These are phyloP conservation scores for Cotesia chilonis DNA, from an alignment of 1,140 invertebrate species.

Conservation along the genomic window DNA sequence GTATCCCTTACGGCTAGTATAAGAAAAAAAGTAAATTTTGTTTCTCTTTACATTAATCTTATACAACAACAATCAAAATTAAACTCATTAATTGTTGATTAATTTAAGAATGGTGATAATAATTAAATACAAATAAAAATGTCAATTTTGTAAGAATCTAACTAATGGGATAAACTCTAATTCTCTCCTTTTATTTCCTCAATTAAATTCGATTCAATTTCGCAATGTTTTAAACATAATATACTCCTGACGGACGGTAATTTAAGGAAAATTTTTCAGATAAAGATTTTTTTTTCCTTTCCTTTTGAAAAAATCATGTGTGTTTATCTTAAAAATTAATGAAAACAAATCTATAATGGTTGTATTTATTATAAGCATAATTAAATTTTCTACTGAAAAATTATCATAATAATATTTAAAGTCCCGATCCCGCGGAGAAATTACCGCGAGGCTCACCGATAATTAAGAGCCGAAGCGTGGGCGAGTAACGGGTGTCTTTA, in stretches of 20 bases:
- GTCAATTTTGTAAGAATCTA: neutral
- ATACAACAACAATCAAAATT: neutral
- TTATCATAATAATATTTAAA: neutral
- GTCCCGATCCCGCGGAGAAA: conserved; percentile 20
- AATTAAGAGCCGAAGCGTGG: conserved; percentile 35
- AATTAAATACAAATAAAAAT: neutral
- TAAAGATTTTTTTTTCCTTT: too few species aligned
- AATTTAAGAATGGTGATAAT: too few species aligned
- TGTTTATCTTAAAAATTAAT: conserved; percentile 38
- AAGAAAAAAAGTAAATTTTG: neutral
- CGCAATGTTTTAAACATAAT: conserved; percentile 54
- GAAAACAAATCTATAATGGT: conserved; percentile 38
- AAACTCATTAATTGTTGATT: neutral
- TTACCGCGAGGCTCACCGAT: conserved; percentile 27
- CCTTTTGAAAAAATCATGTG: too few species aligned
- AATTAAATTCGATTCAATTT: conserved; percentile 41
- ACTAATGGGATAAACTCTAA: neutral
- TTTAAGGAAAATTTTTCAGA: conserved; percentile 42
- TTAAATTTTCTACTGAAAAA: too few species aligned
- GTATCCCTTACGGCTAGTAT: conserved; percentile 7
- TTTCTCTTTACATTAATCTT: too few species aligned
- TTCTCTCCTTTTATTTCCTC: too few species aligned
- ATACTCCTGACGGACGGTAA: conserved; percentile 49
- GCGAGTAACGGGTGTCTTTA: conserved; percentile 25
- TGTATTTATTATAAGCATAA: conserved; percentile 42